These are phyloP conservation scores for Palythoa caribaeorum DNA, from an alignment of 92 coral and sea anemone genomes.

Conservation along the genomic window DNA sequence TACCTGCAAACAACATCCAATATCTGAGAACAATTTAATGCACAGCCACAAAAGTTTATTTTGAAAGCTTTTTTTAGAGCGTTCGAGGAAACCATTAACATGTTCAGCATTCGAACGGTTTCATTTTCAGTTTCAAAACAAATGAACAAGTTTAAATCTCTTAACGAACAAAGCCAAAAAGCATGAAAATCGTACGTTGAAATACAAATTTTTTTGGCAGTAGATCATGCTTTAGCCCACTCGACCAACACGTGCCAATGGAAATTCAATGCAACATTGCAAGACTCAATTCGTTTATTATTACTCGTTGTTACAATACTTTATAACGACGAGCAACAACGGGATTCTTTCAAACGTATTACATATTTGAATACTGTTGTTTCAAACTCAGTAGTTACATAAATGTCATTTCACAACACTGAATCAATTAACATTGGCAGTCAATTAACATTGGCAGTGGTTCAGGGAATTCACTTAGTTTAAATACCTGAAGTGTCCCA, in stretches of 20 bases:
- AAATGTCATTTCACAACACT: neutral
- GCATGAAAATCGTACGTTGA: too few species aligned
- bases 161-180: neutral
- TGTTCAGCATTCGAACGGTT: constrained; percentile 11
- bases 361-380: too few species aligned
- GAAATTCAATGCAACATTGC: too few species aligned
- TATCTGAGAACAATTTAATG: neutral
- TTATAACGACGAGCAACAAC: too few species aligned
- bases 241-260: too few species aligned
- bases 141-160: neutral
- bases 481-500: constrained; percentile 78
- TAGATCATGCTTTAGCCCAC: too few species aligned
- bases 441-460: too few species aligned
- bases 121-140: neutral
- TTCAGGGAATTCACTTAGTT: neutral
- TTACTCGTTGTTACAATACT: too few species aligned
- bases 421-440: too few species aligned
- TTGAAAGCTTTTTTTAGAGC: neutral
- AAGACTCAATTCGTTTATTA: too few species aligned
- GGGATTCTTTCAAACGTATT: too few species aligned
- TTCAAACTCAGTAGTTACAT: neutral
- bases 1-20: neutral
- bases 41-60: neutral
- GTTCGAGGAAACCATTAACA: constrained; percentile 32
- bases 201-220: too few species aligned